Conservation (phyloP, 2,797 vertebrate species). For the Echiichthys vipera region DNA sequence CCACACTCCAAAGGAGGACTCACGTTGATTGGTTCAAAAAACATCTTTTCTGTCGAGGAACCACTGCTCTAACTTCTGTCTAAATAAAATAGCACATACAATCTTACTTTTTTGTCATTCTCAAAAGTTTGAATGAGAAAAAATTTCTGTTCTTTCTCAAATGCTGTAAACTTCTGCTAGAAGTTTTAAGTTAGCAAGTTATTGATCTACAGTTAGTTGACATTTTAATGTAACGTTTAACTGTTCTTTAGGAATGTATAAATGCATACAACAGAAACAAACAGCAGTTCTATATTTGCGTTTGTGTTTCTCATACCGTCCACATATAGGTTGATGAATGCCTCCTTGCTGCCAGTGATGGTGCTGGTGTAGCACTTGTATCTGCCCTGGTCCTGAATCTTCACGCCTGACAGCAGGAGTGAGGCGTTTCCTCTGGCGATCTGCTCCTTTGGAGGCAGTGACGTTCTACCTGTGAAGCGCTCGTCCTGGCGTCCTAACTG, state of each 20-base stretch:
- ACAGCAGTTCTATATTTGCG: neutral
- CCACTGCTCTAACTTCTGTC: neutral
- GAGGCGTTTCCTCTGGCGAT: slow-evolving; percentile 81
- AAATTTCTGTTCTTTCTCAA: neutral
- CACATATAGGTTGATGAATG: slow-evolving; percentile 38
- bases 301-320: slow-evolving; percentile 67
- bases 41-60: no score
- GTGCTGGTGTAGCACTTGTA: slow-evolving; percentile 83
- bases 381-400: slow-evolving; percentile 64
- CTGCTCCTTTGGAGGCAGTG: slow-evolving; percentile 69
- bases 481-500: slow-evolving; percentile 43
- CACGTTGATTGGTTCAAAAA: no score
- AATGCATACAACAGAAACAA: neutral
- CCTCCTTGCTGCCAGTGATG: neutral
- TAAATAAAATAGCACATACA: neutral
- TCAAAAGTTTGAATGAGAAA: neutral
- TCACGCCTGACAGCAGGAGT: slow-evolving; percentile 70
- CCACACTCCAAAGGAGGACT: no score
- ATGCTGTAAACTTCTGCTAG: neutral
- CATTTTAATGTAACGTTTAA: no score
- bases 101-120: no score
- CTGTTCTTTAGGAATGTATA: no score
- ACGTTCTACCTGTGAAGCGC: slow-evolving; percentile 73
- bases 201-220: neutral
- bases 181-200: neutral